These are phyloP conservation scores for Vanessa tameamea DNA, from an alignment of 1,140 invertebrate species.

Conservation along the genomic window DNA sequence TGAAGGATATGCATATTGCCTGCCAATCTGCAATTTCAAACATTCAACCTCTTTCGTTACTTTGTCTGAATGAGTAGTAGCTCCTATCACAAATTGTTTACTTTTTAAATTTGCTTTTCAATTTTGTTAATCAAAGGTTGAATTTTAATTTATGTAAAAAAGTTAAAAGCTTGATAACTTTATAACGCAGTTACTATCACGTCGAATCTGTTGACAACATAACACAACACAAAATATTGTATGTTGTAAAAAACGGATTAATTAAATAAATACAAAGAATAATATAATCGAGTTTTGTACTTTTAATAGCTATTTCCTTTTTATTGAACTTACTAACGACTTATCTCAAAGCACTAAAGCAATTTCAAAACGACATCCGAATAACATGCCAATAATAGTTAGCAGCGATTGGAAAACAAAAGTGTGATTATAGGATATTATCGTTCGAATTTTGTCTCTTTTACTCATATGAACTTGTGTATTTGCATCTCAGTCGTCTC, in stretches of 20 bases:
- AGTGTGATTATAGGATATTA: conserved; percentile 81
- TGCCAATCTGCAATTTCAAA: conserved; percentile 76
- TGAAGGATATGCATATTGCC: conserved; percentile 68
- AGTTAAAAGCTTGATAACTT: conserved; percentile 7
- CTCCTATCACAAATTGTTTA: conserved; percentile 27
- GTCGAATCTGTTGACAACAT: background rate
- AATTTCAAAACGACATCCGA: conserved; percentile 77
- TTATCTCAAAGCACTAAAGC: conserved; percentile 73
- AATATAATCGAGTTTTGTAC: background rate
- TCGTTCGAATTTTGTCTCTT: conserved; percentile 50
- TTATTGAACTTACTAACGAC: conserved; percentile 76
- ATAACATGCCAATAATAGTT: conserved; percentile 82
- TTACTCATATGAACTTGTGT: conserved; percentile 40
- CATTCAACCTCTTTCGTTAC: conserved; percentile 52
- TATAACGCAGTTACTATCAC: background rate
- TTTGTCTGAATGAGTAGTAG: conserved; percentile 55
- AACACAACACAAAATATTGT: background rate
- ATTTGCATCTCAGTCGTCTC: conserved; percentile 54
- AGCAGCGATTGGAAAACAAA: conserved; percentile 82
- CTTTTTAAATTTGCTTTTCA: conserved; percentile 29
- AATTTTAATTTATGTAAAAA: conserved; percentile 44
- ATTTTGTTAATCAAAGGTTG: conserved; percentile 39
- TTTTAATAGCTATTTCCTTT: conserved; percentile 37
- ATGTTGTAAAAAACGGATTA: background rate
- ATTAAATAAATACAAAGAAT: background rate